Evolutionary conservation across 2,888 invertebrate species (phyloP).

Genomic region (Odontocerum albicorne): DNA sequence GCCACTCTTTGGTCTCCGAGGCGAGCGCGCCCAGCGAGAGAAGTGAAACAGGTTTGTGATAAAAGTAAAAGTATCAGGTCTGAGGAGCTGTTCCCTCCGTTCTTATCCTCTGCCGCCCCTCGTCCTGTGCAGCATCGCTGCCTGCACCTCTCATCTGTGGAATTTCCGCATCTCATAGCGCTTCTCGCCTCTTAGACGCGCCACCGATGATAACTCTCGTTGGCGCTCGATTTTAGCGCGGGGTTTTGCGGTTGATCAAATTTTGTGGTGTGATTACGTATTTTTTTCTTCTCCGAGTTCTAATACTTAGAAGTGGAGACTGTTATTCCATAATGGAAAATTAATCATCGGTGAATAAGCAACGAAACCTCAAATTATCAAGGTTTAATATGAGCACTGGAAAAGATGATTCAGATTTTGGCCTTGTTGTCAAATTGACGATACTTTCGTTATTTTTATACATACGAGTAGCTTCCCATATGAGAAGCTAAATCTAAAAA

Average conservation of each 20-base stretch:
- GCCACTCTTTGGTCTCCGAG: background rate
- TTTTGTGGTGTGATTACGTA: background rate
- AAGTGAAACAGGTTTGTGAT: constrained; percentile 29
- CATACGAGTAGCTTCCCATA: no score
- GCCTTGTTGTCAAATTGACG: no score
- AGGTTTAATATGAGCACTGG: no score
- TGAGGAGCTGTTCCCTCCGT: background rate
- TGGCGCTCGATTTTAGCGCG: background rate
- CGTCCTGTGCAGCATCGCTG: background rate
- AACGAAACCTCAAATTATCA: no score
- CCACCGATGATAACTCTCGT: no score
- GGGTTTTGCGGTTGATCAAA: background rate
- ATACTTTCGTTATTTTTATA: no score
- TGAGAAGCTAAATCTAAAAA: no score
- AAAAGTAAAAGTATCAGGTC: constrained; percentile 32
- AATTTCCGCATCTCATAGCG: constrained; percentile 6
- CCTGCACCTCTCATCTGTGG: constrained; percentile 7
- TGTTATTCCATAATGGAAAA: no score
- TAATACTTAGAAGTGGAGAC: background rate
- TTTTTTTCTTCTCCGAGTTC: background rate
- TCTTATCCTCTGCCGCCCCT: background rate
- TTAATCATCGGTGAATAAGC: no score
- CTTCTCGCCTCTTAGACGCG: background rate
- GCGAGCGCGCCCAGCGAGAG: constrained; percentile 2
- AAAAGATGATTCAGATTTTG: no score